These are phyloP conservation scores for Pristionchus mayeri DNA, from an alignment of 2,888 invertebrate species.

Conservation along the genomic window DNA sequence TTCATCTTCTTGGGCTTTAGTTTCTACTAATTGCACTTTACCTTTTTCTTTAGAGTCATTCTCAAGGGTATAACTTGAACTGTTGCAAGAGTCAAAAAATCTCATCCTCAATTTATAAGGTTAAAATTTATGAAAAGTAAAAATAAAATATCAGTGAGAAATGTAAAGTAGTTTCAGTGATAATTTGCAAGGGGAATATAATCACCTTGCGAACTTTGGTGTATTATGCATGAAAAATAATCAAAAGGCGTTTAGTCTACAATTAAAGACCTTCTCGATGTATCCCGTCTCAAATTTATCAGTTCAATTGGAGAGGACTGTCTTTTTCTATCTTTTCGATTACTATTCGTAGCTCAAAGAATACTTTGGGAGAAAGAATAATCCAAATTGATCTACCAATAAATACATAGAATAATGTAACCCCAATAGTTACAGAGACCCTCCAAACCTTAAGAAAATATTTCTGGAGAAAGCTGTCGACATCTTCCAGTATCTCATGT, in stretches of 20 bases:
- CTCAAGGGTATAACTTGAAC: conserved; percentile 51
- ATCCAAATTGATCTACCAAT: conserved; percentile 57
- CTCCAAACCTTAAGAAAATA: conserved; percentile 57
- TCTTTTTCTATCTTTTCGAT: neutral
- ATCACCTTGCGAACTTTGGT: too few relatives aligned
- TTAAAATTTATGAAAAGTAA: neutral
- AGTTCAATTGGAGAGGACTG: neutral
- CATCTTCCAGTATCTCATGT: conserved; percentile 42
- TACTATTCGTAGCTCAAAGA: conserved; percentile 12
- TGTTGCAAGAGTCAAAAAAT: conserved; percentile 48
- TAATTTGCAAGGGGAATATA: too few relatives aligned
- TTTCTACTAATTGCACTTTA: conserved; percentile 52
- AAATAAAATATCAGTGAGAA: too few relatives aligned
- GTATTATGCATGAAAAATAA: too few relatives aligned
- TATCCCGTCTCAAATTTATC: neutral
- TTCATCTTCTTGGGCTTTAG: conserved; percentile 39
- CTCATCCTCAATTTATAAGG: conserved; percentile 48
- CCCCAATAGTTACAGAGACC: conserved; percentile 58
- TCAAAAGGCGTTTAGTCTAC: conserved; percentile 22
- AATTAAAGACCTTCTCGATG: conserved; percentile 42
- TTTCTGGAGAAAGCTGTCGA: conserved; percentile 52
- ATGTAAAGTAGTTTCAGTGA: too few relatives aligned
- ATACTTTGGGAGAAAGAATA: conserved; percentile 44
- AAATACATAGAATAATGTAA: conserved; percentile 56
- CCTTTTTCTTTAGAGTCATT: conserved; percentile 53